These are phyloP conservation scores for Trichosurus vulpecula DNA, from an alignment of 2,797 vertebrate species.

Conservation along the genomic window DNA sequence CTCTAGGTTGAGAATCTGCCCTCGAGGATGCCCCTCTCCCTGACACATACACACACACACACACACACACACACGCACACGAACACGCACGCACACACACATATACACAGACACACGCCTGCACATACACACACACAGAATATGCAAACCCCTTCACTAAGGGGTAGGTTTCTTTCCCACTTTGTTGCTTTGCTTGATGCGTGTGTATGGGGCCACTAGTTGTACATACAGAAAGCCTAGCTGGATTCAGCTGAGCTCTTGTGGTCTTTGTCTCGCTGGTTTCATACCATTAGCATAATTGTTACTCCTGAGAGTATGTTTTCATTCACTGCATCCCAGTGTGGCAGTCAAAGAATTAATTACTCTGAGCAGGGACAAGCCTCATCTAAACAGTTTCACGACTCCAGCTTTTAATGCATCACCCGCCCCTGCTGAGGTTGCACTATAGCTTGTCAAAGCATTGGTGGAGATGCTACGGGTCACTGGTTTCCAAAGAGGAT, in stretches of 20 bases:
- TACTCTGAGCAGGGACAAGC: constrained; percentile 80
- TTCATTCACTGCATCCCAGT: constrained; percentile 79
- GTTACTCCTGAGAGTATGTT: constrained; percentile 75
- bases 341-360: constrained; percentile 84
- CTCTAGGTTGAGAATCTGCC: not conserved
- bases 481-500: constrained; percentile 71
- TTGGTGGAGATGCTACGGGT: constrained; percentile 72
- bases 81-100: not conserved
- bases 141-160: not conserved
- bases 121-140: not conserved
- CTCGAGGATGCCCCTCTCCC: fast-evolving
- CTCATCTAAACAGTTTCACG: constrained; percentile 81
- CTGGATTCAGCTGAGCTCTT: constrained; percentile 37
- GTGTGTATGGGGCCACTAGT: not conserved
- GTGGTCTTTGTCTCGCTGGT: constrained; percentile 69
- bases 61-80: not conserved
- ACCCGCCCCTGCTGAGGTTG: constrained; percentile 78
- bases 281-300: constrained; percentile 63
- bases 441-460: constrained; percentile 81
- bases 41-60: too few relatives aligned
- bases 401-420: constrained; percentile 77
- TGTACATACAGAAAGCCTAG: constrained; percentile 41
- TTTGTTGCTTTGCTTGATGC: constrained; percentile 25
- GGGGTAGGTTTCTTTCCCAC: not conserved
- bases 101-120: not conserved